Evolutionary conservation across 2,797 vertebrate genomes (phyloP).

Genomic region (Momotus momota): DNA sequence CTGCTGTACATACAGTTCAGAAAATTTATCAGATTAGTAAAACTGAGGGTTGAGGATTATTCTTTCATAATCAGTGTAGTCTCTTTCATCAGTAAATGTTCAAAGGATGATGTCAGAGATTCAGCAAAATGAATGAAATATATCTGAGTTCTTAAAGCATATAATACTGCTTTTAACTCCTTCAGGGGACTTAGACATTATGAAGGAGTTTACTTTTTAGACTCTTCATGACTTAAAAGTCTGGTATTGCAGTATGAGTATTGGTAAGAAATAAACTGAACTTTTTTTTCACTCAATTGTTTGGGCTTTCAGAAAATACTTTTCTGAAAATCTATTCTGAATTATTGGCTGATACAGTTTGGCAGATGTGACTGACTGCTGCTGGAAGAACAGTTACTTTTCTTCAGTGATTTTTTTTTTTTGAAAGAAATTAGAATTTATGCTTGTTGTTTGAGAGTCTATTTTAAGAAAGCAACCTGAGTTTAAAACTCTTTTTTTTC

Average conservation of each 20-base stretch:
- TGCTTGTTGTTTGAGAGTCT: neutral
- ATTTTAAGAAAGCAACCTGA: neutral
- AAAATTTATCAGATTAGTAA: neutral
- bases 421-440: neutral
- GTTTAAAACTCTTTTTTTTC: neutral
- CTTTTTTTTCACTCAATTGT: neutral
- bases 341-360: neutral
- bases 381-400: neutral
- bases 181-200: neutral
- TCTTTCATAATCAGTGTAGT: neutral
- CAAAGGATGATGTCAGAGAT: neutral
- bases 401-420: neutral
- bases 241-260: neutral
- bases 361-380: neutral
- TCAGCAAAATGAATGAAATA: neutral
- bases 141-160: neutral
- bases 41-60: neutral
- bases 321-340: neutral
- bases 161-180: neutral
- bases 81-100: neutral
- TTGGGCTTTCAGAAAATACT: neutral
- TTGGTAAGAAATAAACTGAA: neutral
- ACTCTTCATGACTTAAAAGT: neutral
- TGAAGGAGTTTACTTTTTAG: neutral
- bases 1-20: neutral